Base-by-base conservation (phyloP, 35 echinoderm and acorn worm species). In the Ophiothrix spiculata region DNA sequence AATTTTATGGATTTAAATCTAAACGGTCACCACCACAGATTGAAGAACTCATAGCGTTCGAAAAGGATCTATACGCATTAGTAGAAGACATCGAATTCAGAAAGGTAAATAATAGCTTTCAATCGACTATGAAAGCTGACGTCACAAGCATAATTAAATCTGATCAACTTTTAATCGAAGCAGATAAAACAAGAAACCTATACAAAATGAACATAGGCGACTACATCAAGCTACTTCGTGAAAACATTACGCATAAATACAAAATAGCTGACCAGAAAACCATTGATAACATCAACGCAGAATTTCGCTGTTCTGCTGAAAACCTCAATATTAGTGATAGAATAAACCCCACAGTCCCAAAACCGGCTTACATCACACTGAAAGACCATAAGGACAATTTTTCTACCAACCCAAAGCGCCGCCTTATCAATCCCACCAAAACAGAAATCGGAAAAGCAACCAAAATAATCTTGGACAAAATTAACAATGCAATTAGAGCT, bases 371-470 rank as follows among this genome's bases (percentile, higher is more conserved):
- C 29, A 25, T 69, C 17, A 69, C 60, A 28, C 60, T 69, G 1
- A 69, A 69, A 69, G 60, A 69, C 23, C 60, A 69, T 28, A 69
- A 69, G 25, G 60, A 69, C 60, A 69, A 69, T 69, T 69, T 69
- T 25, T 35, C 29, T 4, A n/a, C n/a, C n/a, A n/a, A n/a, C n/a
- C n/a, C n/a, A n/a, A n/a, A n/a, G n/a, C n/a, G n/a, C n/a, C n/a
- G n/a, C n/a, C n/a, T n/a, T n/a, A n/a, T n/a, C n/a, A n/a, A n/a
- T n/a, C n/a, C 10, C 6, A 10, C 25, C 60, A 69, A 69, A 25
- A 25, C 60, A n/a, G 60, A 69, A n/a, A n/a, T 69, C 17, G 60
- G 60, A 4, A 69, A 69, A 28, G 16, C 60, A 69, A 28, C 25
- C 17, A 69, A 25, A 69, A 25, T 28, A 69, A 25, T 15, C 25